Evolutionary conservation across 1,140 invertebrate species (phyloP).

Genomic region (Drosophila saltans): DNA sequence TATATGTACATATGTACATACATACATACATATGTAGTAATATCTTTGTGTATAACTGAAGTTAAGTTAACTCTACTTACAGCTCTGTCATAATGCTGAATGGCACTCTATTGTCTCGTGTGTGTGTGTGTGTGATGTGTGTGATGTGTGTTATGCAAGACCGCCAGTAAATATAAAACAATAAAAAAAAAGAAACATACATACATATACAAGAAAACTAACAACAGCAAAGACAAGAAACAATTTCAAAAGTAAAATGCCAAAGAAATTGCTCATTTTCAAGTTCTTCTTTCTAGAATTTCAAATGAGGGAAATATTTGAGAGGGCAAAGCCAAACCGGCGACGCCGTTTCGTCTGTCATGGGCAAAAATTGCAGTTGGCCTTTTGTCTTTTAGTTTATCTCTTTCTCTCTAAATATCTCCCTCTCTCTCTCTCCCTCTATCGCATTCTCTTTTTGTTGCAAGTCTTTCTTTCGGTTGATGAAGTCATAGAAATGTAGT

Average conservation of each 20-base stretch:
- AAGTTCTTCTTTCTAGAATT: constrained; percentile 54
- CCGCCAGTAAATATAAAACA: constrained; percentile 45
- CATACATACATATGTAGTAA: not conserved
- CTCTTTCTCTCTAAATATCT: not conserved
- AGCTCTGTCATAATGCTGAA: constrained; percentile 29
- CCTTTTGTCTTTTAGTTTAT: constrained; percentile 24
- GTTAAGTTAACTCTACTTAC: constrained; percentile 17
- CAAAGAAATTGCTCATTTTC: constrained; percentile 70
- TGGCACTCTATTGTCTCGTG: constrained; percentile 19
- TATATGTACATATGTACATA: not conserved
- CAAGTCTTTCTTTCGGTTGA: constrained; percentile 20
- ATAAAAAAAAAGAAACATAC: constrained; percentile 51
- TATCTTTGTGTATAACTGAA: not conserved
- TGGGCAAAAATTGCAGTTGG: constrained; percentile 24
- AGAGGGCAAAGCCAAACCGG: constrained; percentile 12
- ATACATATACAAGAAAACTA: constrained; percentile 28
- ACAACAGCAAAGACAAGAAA: constrained; percentile 30
- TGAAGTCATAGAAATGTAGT: constrained; percentile 58
- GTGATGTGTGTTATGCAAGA: constrained; percentile 42
- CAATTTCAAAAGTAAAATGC: constrained; percentile 60
- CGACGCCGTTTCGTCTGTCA: constrained; percentile 53
- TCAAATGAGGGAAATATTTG: constrained; percentile 44
- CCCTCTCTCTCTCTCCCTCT: not conserved
- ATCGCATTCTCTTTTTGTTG: not conserved
- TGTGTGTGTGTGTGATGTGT: not conserved